Base-by-base conservation (phyloP, 1,140 invertebrate species). In the Lethocerus indicus region DNA sequence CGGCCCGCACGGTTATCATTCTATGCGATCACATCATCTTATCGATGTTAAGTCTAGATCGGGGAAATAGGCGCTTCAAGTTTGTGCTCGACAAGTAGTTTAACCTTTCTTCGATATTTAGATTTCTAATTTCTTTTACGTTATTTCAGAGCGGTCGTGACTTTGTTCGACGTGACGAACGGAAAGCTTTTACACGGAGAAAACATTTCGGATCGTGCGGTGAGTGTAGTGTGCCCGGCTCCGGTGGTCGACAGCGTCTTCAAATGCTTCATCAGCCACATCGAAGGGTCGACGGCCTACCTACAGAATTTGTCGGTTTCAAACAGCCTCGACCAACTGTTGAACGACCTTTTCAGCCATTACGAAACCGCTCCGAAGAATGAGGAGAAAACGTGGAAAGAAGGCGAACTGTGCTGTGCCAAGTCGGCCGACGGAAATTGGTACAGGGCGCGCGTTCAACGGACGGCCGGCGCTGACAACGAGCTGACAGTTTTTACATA, bases 381-480 rank as follows among this genome's bases (percentile, higher is more conserved):
- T 16, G 64, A 69, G 48, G 41, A 56, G 24, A 51, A 45, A 12
- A 44, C 46, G 23, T 47, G 49, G 28, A 23, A n/a, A 14, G 32
- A 42, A 0, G 53, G 47, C n/a, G 28, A 36, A 12, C 36, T 82
- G 0, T 84, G 79, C 59, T 77, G 70, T 0, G 76, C 70, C 0
- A 67, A 71, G 35, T 73, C 74, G 12, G 3, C 47, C 0, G 77
- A 82, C 58, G 67, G 63, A 2, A 78, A 78, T 57, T 84, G 67
- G 65, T 67, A 68, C 44, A 58, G 69, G 37, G 51, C 52, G 26
- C 39, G 48, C 29, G 46, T 58, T 1, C 42, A 49, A 2, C 23
- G 43, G 13, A 6, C 25, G 13, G 27, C 24, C 27, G 49, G 43
- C 18, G 29, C 39, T 3, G 35, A 25, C 5, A 57, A 53, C 25